These are phyloP conservation scores for Fragum sueziense DNA, from an alignment of 2,888 invertebrate genomes.

Conservation along the genomic window DNA sequence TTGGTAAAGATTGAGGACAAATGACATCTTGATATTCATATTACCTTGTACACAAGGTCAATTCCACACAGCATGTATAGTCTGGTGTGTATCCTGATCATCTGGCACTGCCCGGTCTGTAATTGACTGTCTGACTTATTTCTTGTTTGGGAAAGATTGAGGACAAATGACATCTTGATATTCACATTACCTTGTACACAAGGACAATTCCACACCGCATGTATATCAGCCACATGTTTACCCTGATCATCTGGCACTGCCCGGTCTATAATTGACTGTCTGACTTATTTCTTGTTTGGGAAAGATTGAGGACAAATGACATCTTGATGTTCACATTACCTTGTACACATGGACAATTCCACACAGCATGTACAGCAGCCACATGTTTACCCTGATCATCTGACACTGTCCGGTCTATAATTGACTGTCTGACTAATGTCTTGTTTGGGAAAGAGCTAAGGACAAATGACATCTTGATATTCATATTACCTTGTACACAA, in stretches of 20 bases:
- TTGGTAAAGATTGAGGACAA: no score
- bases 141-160: no score
- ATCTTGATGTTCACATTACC: not conserved
- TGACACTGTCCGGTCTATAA: no score
- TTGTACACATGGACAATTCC: no score
- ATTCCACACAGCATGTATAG: slow-evolving; percentile 54
- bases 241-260: not conserved
- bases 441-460: no score
- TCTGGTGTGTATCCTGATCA: not conserved
- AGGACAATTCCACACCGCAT: slow-evolving; percentile 65
- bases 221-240: not conserved
- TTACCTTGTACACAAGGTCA: slow-evolving; percentile 72
- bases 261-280: no score
- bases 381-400: no score
- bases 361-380: no score
- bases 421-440: no score
- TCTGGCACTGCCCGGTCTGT: no score
- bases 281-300: no score
- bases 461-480: not conserved
- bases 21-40: not conserved
- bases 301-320: not conserved
- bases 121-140: no score
- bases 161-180: not conserved
- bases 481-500: slow-evolving; percentile 65
- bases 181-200: slow-evolving; percentile 66